Evolutionary conservation across 2,888 invertebrate species (phyloP).

Genomic region (Acleris cristana): DNA sequence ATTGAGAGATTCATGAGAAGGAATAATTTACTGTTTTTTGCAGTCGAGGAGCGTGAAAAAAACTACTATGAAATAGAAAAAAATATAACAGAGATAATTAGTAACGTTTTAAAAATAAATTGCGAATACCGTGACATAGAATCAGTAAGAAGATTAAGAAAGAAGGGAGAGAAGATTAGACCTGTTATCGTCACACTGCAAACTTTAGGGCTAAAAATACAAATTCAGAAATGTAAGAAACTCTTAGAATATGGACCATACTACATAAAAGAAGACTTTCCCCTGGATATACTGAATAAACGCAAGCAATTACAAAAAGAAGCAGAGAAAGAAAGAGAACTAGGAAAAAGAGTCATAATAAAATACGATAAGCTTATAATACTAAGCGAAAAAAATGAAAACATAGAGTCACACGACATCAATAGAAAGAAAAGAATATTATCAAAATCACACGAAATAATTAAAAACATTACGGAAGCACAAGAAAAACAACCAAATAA

Average conservation of each 20-base stretch:
- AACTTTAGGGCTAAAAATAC: conserved; percentile 29
- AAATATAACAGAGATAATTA: conserved; percentile 6
- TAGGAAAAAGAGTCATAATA: conserved; percentile 30
- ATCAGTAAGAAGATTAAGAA: conserved; percentile 1
- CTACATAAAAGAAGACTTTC: conserved; percentile 40
- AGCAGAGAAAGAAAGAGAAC: conserved; percentile 30
- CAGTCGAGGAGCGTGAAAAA: conserved; percentile 6
- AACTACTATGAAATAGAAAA: conserved; percentile 6
- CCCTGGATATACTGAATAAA: conserved; percentile 36
- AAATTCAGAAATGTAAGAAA: conserved; percentile 38
- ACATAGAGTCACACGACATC: neutral
- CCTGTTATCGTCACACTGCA: conserved; percentile 19
- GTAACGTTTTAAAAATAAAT: neutral
- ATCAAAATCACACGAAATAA: neutral
- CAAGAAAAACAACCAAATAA: neutral
- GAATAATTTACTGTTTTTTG: conserved; percentile 14
- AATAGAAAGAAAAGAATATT: conserved; percentile 1
- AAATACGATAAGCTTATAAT: conserved; percentile 38
- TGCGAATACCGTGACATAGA: neutral
- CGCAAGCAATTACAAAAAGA: conserved; percentile 38
- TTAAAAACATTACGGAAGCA: neutral
- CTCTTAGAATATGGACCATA: conserved; percentile 18
- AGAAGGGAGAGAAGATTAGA: conserved; percentile 21
- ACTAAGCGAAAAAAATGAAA: neutral
- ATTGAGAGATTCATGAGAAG: conserved; percentile 4